phyloP scores from a whole-genome alignment of 2,888 invertebrate species.

The Erebia epiphron region DNA sequence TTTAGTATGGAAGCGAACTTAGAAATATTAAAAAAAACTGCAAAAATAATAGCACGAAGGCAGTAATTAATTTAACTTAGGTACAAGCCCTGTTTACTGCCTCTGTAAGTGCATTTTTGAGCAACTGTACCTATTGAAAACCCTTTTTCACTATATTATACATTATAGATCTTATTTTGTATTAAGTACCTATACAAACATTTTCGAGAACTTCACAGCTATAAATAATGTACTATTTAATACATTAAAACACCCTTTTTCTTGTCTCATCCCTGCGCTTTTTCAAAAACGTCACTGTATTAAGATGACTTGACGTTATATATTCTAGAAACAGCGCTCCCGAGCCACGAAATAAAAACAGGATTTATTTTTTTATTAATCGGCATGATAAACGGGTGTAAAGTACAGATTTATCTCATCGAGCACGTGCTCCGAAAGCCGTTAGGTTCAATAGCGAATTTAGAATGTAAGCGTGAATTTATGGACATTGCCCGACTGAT shows the following conservation, averaged over 20 bases:
- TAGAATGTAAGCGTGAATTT: slow-evolving; percentile 73
- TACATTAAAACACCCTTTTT: slow-evolving; percentile 1
- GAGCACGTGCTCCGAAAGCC: slow-evolving; percentile 55
- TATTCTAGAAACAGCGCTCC: slow-evolving; percentile 45
- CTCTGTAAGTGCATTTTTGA: too few relatives aligned
- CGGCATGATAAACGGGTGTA: slow-evolving; percentile 48
- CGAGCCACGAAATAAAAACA: slow-evolving; percentile 42
- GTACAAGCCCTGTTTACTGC: too few relatives aligned
- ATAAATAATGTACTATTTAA: neutral
- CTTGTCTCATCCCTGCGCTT: slow-evolving; percentile 8
- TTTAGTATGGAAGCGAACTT: too few relatives aligned
- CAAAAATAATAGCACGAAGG: too few relatives aligned
- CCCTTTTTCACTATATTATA: too few relatives aligned
- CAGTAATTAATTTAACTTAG: too few relatives aligned
- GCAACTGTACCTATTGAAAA: too few relatives aligned
- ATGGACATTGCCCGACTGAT: slow-evolving; percentile 67
- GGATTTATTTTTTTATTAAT: slow-evolving; percentile 48
- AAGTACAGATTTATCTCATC: slow-evolving; percentile 60
- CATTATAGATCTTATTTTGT: neutral
- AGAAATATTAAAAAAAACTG: too few relatives aligned
- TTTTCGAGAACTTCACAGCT: neutral
- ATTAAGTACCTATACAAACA: neutral
- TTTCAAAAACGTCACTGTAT: slow-evolving; percentile 15
- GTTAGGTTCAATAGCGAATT: slow-evolving; percentile 63
- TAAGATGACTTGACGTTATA: slow-evolving; percentile 29